Evolutionary conservation across 2,797 vertebrate species (phyloP).

Genomic region (Melanotaenia nigrans): DNA sequence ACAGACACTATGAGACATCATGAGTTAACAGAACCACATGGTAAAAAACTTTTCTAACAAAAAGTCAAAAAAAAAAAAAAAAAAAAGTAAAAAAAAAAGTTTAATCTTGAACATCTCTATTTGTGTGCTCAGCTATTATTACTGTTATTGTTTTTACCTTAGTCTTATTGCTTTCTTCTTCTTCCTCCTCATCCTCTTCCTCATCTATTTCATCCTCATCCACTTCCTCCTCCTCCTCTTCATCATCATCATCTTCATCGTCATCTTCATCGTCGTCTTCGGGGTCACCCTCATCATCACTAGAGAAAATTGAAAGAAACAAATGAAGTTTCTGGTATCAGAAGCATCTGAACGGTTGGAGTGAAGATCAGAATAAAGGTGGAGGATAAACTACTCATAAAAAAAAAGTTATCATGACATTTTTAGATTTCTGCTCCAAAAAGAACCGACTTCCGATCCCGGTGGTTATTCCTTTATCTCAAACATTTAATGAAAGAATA

Average conservation of each 20-base stretch:
- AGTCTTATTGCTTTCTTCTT: slow-evolving; percentile 50
- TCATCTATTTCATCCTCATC: slow-evolving; percentile 78
- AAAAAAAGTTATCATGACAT: too few species aligned
- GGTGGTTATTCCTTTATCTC: too few species aligned
- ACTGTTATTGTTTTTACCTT: slow-evolving; percentile 49
- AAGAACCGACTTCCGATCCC: too few species aligned
- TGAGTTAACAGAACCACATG: neutral
- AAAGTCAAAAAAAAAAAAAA: neutral
- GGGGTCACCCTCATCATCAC: slow-evolving; percentile 88
- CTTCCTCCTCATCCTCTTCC: slow-evolving; percentile 81
- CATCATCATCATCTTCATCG: slow-evolving; percentile 78
- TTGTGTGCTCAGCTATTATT: neutral
- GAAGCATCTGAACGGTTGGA: neutral
- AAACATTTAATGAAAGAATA: too few species aligned
- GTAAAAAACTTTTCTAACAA: neutral
- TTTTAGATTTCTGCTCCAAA: too few species aligned
- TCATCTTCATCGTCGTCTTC: slow-evolving; percentile 79
- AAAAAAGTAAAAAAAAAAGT: too few species aligned
- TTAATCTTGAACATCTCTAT: too few species aligned
- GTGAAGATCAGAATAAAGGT: too few species aligned
- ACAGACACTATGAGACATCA: slow-evolving; percentile 28
- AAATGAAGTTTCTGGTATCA: neutral
- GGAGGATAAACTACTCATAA: too few species aligned
- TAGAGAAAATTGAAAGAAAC: slow-evolving; percentile 49
- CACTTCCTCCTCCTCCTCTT: slow-evolving; percentile 76